Evolutionary conservation across 1,140 invertebrate species (phyloP).

Genomic region (Calliphora vicina): DNA sequence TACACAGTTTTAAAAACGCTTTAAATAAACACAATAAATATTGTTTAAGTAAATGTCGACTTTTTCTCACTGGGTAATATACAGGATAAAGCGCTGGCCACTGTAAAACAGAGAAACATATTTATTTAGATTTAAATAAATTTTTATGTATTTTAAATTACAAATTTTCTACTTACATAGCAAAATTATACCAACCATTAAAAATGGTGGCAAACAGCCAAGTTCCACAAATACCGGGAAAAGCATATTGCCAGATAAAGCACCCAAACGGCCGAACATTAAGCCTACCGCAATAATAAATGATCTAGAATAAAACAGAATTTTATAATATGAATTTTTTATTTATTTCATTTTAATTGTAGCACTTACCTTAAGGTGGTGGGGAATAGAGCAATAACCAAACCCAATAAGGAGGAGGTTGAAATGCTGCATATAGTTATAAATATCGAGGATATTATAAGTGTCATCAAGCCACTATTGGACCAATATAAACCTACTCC

Average conservation of each 20-base stretch:
- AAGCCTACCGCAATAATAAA: slow-evolving; percentile 55
- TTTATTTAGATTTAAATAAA: not conserved
- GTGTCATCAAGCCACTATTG: slow-evolving; percentile 58
- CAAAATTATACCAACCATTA: slow-evolving; percentile 54
- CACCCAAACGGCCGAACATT: slow-evolving; percentile 59
- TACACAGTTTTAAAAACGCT: not conserved
- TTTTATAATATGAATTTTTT: not conserved
- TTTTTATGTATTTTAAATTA: not conserved
- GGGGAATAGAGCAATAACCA: slow-evolving; percentile 56
- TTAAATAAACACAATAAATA: not conserved
- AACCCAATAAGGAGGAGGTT: slow-evolving; percentile 53
- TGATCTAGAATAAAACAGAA: slow-evolving; percentile 44
- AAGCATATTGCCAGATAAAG: slow-evolving; percentile 56
- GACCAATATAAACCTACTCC: slow-evolving; percentile 64
- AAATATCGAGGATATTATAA: slow-evolving; percentile 52
- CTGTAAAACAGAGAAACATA: slow-evolving; percentile 24
- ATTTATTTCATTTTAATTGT: not conserved
- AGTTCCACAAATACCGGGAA: slow-evolving; percentile 56
- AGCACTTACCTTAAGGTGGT: slow-evolving; percentile 53
- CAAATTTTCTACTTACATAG: slow-evolving; percentile 48
- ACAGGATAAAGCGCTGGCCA: slow-evolving; percentile 32
- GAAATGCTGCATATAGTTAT: slow-evolving; percentile 52
- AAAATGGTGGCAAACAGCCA: slow-evolving; percentile 58
- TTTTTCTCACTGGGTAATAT: slow-evolving; percentile 35
- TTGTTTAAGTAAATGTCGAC: slow-evolving; percentile 4